Conservation (phyloP, 2,888 invertebrate species). For the Mesodorylaimus sp. region DNA sequence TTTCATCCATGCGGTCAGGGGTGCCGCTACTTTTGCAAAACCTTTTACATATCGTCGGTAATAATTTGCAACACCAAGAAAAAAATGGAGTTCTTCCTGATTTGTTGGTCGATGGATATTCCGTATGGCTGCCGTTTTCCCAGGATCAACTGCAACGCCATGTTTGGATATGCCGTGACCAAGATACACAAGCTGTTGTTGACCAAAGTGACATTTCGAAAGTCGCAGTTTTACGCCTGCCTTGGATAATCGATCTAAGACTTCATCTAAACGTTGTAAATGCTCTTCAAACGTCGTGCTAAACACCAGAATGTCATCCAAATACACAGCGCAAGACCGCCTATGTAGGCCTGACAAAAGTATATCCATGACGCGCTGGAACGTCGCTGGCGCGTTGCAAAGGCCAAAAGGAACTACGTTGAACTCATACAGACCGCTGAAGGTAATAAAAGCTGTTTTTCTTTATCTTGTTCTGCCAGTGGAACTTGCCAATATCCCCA, state of each 20-base stretch:
- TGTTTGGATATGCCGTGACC: background rate
- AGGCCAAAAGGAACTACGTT: slow-evolving; percentile 15
- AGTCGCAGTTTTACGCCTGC: background rate
- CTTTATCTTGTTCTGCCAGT: slow-evolving; percentile 11
- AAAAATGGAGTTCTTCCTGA: no score
- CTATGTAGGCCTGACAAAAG: slow-evolving; percentile 13
- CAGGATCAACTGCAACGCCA: background rate
- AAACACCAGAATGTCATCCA: slow-evolving; percentile 18
- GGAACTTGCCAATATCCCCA: slow-evolving; percentile 11
- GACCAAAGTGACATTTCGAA: background rate
- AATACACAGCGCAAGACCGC: slow-evolving; percentile 15
- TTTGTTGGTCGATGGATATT: no score
- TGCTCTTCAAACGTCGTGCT: slow-evolving; percentile 15
- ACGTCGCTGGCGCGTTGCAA: slow-evolving; percentile 16
- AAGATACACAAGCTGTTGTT: background rate
- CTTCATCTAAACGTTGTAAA: background rate
- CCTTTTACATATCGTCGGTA: no score
- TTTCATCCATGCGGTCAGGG: no score
- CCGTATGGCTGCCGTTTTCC: no score
- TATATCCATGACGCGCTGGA: slow-evolving; percentile 17
- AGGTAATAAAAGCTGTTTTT: slow-evolving; percentile 17
- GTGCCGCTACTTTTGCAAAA: no score
- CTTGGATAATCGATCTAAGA: background rate
- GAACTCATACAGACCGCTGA: slow-evolving; percentile 17
- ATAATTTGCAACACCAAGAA: no score